These are phyloP conservation scores for Lacerta agilis DNA, from an alignment of 2,797 vertebrate species.

Conservation along the genomic window DNA sequence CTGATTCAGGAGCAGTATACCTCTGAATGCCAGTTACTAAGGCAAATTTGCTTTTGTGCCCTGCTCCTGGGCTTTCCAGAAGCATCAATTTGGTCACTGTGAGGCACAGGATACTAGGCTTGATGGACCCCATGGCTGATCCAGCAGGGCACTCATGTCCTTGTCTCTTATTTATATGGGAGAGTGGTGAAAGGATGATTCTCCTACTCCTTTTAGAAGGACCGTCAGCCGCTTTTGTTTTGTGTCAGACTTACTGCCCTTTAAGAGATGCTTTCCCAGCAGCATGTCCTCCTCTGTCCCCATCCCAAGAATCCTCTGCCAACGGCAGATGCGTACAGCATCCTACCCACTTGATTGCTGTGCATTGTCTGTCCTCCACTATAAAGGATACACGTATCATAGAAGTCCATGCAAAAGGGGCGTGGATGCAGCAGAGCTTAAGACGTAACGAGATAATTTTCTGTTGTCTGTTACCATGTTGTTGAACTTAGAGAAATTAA, in stretches of 20 bases:
- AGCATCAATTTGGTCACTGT: neutral
- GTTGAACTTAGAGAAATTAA: constrained; percentile 95
- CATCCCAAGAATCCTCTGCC: constrained; percentile 6
- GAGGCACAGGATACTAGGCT: neutral
- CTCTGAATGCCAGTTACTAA: neutral
- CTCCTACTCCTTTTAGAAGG: neutral
- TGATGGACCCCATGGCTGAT: neutral
- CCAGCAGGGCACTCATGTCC: neutral
- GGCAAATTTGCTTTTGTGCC: neutral
- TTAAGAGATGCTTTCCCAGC: neutral
- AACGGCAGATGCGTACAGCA: too few species aligned
- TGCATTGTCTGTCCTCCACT: neutral
- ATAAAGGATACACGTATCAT: neutral
- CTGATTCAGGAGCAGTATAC: neutral
- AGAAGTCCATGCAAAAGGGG: constrained; percentile 29
- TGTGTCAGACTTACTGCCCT: neutral
- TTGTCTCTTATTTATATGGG: neutral
- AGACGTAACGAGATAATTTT: constrained; percentile 68
- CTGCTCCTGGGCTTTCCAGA: neutral
- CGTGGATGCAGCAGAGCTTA: constrained; percentile 32
- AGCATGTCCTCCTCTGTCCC: neutral
- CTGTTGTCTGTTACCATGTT: constrained; percentile 86
- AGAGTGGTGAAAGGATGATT: neutral
- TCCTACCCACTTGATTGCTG: neutral
- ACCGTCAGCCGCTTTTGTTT: neutral